Conservation (phyloP, 2,797 vertebrate genomes). For the Gephyroberyx darwinii region DNA sequence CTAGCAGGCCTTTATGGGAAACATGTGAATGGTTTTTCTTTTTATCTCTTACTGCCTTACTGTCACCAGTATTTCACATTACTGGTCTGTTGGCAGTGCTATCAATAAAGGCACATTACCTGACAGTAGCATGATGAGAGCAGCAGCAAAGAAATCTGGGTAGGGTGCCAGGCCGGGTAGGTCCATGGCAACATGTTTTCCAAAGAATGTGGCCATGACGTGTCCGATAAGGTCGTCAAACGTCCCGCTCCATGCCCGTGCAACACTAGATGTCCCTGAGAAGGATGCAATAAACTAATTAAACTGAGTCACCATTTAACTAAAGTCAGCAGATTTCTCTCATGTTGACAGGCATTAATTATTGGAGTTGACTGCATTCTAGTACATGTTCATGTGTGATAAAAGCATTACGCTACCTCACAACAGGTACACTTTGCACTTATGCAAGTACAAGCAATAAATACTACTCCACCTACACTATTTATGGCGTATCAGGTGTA, state of each 20-base stretch:
- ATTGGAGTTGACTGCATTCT: no score
- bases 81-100: neutral
- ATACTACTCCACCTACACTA: no score
- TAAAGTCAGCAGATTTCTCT: conserved; percentile 22
- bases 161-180: conserved; percentile 84
- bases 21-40: neutral
- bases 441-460: no score
- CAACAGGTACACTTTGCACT: no score
- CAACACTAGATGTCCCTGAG: conserved; percentile 89
- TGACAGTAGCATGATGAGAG: conserved; percentile 85
- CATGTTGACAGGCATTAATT: no score
- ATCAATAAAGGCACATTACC: conserved; percentile 72
- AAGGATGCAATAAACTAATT: conserved; percentile 50
- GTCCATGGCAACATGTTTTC: conserved; percentile 71
- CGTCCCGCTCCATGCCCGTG: conserved; percentile 88
- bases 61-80: neutral
- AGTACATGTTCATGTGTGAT: no score
- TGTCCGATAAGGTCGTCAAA: conserved; percentile 88
- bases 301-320: conserved; percentile 32
- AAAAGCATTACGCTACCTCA: no score
- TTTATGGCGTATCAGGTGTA: no score
- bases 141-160: conserved; percentile 87
- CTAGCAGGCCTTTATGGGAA: conserved; percentile 81
- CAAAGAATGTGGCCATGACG: conserved; percentile 80
- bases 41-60: neutral